Evolutionary conservation across 2,797 vertebrate species (phyloP).

Genomic region (Intellagama lesueurii): DNA sequence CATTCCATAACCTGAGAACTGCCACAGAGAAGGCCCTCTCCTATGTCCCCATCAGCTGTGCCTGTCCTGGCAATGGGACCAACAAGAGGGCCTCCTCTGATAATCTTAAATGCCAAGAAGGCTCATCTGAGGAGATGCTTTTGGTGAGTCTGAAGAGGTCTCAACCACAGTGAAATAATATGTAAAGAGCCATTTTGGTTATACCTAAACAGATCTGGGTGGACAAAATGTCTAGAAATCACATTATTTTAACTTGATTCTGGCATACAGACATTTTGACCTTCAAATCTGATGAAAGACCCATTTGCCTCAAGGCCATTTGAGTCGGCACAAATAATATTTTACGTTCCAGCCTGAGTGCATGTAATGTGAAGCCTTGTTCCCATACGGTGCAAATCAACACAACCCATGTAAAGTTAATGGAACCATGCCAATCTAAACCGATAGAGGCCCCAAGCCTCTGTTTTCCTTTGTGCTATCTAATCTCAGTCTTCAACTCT

Average conservation of each 20-base stretch:
- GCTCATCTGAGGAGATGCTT: neutral
- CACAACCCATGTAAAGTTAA: conserved; percentile 18
- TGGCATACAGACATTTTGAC: neutral
- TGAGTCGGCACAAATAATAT: conserved; percentile 7
- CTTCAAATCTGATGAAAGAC: conserved; percentile 11
- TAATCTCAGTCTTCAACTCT: conserved; percentile 43
- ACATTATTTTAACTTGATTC: conserved; percentile 4
- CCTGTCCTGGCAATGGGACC: too few species aligned
- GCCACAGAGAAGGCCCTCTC: too few species aligned
- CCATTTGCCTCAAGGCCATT: neutral
- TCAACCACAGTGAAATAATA: neutral
- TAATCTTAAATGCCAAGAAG: too few species aligned
- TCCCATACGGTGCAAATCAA: conserved; percentile 27
- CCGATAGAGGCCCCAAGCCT: neutral
- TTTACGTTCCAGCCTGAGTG: conserved; percentile 14
- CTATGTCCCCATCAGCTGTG: too few species aligned
- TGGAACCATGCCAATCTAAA: conserved; percentile 11
- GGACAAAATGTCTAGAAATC: neutral
- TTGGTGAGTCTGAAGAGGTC: neutral
- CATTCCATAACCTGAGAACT: too few species aligned
- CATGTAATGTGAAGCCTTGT: conserved; percentile 11
- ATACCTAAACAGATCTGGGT: neutral
- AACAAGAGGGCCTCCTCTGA: too few species aligned
- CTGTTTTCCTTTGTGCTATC: conserved; percentile 28
- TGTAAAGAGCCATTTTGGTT: neutral